Percentiles rank a stretch among this genome's conserved stretches.
These are phyloP conservation scores for Halcyon badia DNA, from an alignment of 2,797 vertebrate species.

Conservation along the genomic window DNA sequence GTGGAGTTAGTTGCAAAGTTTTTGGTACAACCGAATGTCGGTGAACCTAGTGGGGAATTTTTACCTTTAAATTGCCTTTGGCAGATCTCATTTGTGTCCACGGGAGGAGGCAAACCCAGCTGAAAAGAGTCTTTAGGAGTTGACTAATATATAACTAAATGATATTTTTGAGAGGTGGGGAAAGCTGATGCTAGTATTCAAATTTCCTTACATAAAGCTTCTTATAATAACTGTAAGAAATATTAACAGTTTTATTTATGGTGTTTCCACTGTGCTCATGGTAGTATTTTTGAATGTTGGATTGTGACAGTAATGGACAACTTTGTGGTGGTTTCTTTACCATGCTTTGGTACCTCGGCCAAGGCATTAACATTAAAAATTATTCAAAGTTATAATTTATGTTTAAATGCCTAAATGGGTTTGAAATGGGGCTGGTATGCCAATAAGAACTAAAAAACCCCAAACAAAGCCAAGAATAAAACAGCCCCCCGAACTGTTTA, in stretches of 20 bases:
- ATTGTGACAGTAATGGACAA: background rate
- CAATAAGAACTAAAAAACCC: background rate
- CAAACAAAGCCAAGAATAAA: background rate
- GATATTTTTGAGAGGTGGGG: background rate
- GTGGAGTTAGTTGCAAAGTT: background rate
- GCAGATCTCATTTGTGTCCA: background rate
- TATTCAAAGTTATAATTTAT: background rate
- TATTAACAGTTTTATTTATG: background rate
- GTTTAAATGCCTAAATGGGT: background rate
- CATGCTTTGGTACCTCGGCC: background rate
- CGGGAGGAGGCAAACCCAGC: background rate
- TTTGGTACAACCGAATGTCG: background rate
- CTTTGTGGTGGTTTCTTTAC: background rate
- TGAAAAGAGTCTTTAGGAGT: background rate
- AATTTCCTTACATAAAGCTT: background rate
- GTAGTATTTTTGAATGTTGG: background rate
- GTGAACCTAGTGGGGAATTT: background rate
- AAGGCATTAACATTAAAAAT: background rate
- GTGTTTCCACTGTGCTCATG: background rate
- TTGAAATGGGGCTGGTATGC: background rate
- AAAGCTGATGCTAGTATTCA: background rate
- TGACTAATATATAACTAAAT: background rate
- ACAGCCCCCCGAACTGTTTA: background rate
- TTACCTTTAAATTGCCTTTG: background rate
- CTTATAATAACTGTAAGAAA: background rate